Base-by-base conservation (phyloP, 2,888 invertebrate species). In the Vanessa cardui region DNA sequence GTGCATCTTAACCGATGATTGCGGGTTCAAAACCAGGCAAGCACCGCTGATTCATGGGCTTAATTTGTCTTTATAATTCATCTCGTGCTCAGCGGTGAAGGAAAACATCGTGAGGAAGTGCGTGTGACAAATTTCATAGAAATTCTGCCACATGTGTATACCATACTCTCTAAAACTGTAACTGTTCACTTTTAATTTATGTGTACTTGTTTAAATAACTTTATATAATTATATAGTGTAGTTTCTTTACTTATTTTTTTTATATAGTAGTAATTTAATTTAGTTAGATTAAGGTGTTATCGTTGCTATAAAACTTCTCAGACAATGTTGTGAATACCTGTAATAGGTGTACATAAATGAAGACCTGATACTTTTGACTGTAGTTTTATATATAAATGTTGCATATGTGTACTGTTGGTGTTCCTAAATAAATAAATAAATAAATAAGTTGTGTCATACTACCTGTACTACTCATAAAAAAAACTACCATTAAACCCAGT, bases 371-470 rank as follows among this genome's bases (percentile, higher is more conserved):
- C 45, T 45, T 45, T 45, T 45, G 45, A 45, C 45, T 45, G 45
- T 45, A 45, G 5, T 5, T 45, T 45, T 45, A 45, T n/a, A 45
- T 45, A 15, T 45, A 45, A 45, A 45, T 45, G 45, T 45, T 45
- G 45, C 45, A 15, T 45, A 45, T 26, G 26, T 26, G 26, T 26
- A 26, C 26, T 45, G 45, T 45, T 45, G 45, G 45, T 45, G 45
- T 45, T 45, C 45, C 45, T 45, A 45, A 45, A 45, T 45, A 45
- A 45, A 45, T n/a, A n/a, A n/a, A n/a, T n/a, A n/a, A n/a, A n/a
- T n/a, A n/a, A n/a, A n/a, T n/a, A n/a, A n/a, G n/a, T n/a, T n/a
- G n/a, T n/a, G n/a, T n/a, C n/a, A n/a, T n/a, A n/a, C n/a, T n/a
- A n/a, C n/a, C n/a, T n/a, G n/a, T n/a, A n/a, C n/a, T n/a, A n/a